Evolutionary conservation across 2,113 vertebrate species (phyloP).

Genomic region (Hystrix brachyura): DNA sequence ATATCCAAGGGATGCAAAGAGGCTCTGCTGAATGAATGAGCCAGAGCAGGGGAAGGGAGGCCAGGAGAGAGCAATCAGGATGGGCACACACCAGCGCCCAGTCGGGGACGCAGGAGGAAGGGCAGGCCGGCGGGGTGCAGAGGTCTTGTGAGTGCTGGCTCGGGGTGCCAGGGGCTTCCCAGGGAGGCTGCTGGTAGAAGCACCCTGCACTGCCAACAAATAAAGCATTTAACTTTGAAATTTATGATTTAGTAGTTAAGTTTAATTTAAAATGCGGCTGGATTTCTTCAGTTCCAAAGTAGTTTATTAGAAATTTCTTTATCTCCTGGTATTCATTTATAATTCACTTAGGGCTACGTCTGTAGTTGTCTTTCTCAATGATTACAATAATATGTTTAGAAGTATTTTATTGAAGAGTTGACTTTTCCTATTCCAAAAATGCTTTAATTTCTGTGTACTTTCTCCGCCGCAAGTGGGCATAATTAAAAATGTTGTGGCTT

Average conservation of each 20-base stretch:
- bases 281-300: slow-evolving; percentile 42
- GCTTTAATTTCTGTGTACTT: slow-evolving; percentile 64
- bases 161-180: not conserved
- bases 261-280: not conserved
- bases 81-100: not conserved
- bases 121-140: accelerated
- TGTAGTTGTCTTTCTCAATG: slow-evolving; percentile 7
- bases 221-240: not conserved
- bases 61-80: not conserved
- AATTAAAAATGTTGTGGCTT: slow-evolving; percentile 57
- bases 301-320: slow-evolving; percentile 70
- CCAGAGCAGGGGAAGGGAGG: too few species aligned
- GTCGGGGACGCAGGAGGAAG: not conserved
- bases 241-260: not conserved
- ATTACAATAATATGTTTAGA: slow-evolving; percentile 39
- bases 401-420: slow-evolving; percentile 64
- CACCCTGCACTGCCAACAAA: not conserved
- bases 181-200: not conserved
- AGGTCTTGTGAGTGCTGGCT: not conserved
- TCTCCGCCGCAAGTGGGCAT: not conserved
- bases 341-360: slow-evolving; percentile 47
- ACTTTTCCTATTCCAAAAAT: slow-evolving; percentile 36
- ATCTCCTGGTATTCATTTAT: not conserved
- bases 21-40: not conserved
- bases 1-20: not conserved